phyloP scores from a whole-genome alignment of 2,888 invertebrate species.

The Hydropsyche betteni region DNA sequence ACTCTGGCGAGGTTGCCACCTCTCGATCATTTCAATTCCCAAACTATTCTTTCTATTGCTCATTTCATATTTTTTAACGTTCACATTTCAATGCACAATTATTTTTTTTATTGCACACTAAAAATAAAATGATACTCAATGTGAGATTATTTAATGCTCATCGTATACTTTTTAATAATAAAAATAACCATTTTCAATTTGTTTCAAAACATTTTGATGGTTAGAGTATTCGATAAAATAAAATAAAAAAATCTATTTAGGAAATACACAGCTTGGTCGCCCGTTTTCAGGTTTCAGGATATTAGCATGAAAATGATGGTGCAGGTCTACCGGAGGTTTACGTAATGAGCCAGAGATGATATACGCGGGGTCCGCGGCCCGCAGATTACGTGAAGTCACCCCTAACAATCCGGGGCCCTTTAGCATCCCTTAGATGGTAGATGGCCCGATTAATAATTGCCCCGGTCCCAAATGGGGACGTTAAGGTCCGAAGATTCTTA shows the following conservation, averaged over 20 bases:
- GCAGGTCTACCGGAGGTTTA: conserved; percentile 50
- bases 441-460: conserved; percentile 38
- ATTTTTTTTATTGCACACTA: no score
- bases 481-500: not conserved
- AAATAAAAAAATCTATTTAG: not conserved
- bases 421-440: not conserved
- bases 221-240: no score
- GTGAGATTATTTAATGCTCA: no score
- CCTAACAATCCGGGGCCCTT: conserved; percentile 23
- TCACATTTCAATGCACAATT: no score
- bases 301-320: conserved; percentile 52
- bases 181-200: no score
- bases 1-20: no score
- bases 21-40: no score
- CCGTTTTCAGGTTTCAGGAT: conserved; percentile 39
- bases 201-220: no score
- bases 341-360: conserved; percentile 52
- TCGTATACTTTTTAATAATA: no score
- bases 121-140: no score
- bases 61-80: no score
- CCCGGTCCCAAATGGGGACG: not conserved
- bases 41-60: no score
- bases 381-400: conserved; percentile 21
- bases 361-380: conserved; percentile 39
- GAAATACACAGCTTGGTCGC: not conserved